Percentiles rank a stretch among this genome's conserved stretches.
Evolutionary conservation across 2,888 invertebrate genomes (phyloP).

Genomic region (Phrixothrix hirtus): DNA sequence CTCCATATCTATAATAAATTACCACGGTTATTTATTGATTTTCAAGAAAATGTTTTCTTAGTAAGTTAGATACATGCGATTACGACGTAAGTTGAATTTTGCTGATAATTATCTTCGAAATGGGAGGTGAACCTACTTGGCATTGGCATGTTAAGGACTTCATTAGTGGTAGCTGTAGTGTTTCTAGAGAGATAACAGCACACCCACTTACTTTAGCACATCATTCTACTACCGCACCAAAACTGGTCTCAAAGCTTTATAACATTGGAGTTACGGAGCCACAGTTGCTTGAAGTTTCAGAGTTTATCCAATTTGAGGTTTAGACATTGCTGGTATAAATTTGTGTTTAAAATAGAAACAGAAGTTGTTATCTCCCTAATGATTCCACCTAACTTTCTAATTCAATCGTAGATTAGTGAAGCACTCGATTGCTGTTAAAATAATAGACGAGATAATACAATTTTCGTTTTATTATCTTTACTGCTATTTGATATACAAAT

Average conservation of each 20-base stretch:
- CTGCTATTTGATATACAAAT: no score
- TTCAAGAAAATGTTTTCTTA: constrained; percentile 1
- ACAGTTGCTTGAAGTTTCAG: constrained; percentile 19
- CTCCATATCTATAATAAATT: no score
- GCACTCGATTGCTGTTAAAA: no score
- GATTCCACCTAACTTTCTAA: no score
- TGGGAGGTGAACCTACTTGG: constrained; percentile 26
- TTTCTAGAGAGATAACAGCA: constrained; percentile 35
- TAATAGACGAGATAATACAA: no score
- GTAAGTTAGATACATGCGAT: constrained; percentile 9
- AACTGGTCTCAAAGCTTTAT: constrained; percentile 29
- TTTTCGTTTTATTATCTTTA: no score
- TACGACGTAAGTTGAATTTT: constrained; percentile 17
- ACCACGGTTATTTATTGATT: not conserved
- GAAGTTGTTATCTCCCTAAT: not conserved
- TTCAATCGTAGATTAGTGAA: no score
- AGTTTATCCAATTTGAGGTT: constrained; percentile 24
- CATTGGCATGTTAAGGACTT: constrained; percentile 36
- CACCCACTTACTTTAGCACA: constrained; percentile 33
- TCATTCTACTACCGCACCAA: constrained; percentile 24
- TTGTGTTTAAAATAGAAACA: not conserved
- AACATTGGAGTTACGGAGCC: constrained; percentile 17
- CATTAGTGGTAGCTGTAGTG: constrained; percentile 35
- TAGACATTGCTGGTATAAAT: constrained; percentile 8
- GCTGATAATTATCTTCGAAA: constrained; percentile 24